A percentile compares a stretch with the other conserved stretches of the same genome.
Conservation (phyloP, 2,113 vertebrate genomes). For the Rhizomys pruinosus region DNA sequence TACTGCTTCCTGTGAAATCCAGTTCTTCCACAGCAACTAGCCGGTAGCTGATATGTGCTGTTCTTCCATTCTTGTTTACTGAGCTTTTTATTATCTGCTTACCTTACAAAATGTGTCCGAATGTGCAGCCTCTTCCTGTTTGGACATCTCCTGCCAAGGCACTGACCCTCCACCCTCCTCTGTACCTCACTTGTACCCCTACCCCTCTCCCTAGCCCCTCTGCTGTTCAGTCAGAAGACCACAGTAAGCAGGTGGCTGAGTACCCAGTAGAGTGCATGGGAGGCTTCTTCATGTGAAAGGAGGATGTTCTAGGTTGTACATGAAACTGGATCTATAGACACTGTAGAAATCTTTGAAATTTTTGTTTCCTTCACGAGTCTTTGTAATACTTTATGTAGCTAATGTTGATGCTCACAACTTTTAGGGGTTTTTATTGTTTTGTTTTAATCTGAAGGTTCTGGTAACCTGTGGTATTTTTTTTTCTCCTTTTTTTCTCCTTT, state of each 20-base stretch:
- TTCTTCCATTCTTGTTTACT: conserved; percentile 71
- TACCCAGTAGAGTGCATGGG: background rate
- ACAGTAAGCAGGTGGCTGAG: background rate
- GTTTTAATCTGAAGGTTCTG: conserved; percentile 89
- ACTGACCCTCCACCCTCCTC: background rate
- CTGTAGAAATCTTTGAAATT: conserved; percentile 52
- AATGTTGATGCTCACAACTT: conserved; percentile 91
- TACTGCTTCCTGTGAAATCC: conserved; percentile 67
- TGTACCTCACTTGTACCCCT: background rate
- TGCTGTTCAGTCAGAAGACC: background rate
- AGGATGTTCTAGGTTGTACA: conserved; percentile 11
- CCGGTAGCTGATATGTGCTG: conserved; percentile 47
- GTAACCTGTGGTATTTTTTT: conserved; percentile 93
- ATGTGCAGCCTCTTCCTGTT: background rate
- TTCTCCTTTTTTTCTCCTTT: conserved; percentile 86
- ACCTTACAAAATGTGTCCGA: background rate
- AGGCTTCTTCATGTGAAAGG: background rate
- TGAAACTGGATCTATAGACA: conserved; percentile 69
- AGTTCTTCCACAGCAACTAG: conserved; percentile 77
- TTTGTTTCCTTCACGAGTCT: conserved; percentile 86
- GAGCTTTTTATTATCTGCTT: conserved; percentile 47
- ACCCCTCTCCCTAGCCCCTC: background rate
- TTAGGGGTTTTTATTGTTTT: conserved; percentile 75
- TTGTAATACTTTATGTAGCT: conserved; percentile 94
- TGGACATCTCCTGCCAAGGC: conserved; percentile 15